Base-by-base conservation (phyloP, 2,888 invertebrate genomes). In the Drosophila paramelanica region DNA sequence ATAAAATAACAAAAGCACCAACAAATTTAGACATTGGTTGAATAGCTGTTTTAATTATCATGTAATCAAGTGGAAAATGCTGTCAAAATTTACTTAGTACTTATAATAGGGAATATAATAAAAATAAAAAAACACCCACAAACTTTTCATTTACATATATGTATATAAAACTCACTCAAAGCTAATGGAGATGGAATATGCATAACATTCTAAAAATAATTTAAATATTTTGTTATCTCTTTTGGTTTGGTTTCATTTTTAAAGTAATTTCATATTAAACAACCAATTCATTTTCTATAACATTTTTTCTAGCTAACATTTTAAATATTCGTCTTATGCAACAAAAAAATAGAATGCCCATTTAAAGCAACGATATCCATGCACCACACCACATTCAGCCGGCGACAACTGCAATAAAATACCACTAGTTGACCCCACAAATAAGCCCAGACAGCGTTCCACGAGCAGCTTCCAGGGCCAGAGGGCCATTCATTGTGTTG, bases 41-140 rank as follows among this genome's bases (percentile, higher is more conserved):
- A 58, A 52, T 20, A 55, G 33, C 57, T 68, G 55, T 46, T 74
- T 58, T 58, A 68, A 67, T 58, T 36, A 62, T 59, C 38, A 47
- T 45, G 55, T 75, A 75, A 79, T 74, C 33, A 79, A 51, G 79
- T 75, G 58, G 23, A 68, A 58, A 74, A 31, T 42, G 55, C 11
- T 49, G 38, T 57, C 49, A 59, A 45, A 75, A 60, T 62, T 76
- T 38, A 45, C 51, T 70, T 33, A 36, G 31, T 25, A 38, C 23
- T 49, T 27, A 51, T 33, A 49, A 66, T 45, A 25, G 10, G 3
- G 4, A n/a, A 39, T 39, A 17, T 17, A 13, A 36, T 13, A 36
- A 36, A 13, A 36, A 11, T 0, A 11, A 3, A 11, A 2, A 33
- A 2, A 33, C 10, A 31, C 31, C 1, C 1, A 6, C 7, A 33